Base-by-base conservation (phyloP, 2,113 vertebrate genomes). In the Orycteropus afer region DNA sequence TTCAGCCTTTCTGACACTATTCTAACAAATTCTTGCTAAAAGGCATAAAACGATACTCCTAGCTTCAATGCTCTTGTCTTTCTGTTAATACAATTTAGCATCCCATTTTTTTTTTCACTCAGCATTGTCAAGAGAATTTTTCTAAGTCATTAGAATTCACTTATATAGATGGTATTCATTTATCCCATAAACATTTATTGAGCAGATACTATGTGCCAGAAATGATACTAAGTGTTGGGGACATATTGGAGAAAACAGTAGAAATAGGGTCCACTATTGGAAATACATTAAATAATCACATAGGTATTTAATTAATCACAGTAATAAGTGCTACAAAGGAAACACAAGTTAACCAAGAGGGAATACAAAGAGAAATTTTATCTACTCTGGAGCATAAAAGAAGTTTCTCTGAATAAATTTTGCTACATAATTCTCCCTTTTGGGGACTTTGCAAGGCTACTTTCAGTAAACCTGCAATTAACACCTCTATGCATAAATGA, bases 401-500 rank as follows among this genome's bases (percentile, higher is more conserved):
- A 59, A 82, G 47, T 25, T 71, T 81, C 55, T 69, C 11, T 71
- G 86, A 61, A 71, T 40, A 40, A 23, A 71, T 71, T 80, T 40
- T 65, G 34, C 20, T 94, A 4, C 47, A 23, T 1, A 1, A 22
- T 63, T 53, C 27, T 22, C 17, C 40, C 27, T 42, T 67, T 49
- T 79, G 18, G 89, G 14, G 65, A 40, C 57, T 57, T 92, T 1
- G 4, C 51, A 42, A 20, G 34, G 7, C 42, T 89, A 23, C 85
- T 96, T 94, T 89, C 61, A 95, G 49, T 67, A 81, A 94, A 53
- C 12, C 71, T 80, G 17, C 29, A 90, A 4, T 51, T 83, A 91
- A 77, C 20, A 76, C 71, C n/a, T 94, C 22, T 83, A 7, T 81
- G 40, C 47, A 29, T 59, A 65, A 25, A 3, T 61, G 42, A 45